Conservation (phyloP, 2,113 vertebrate species). For the Abramis brama region DNA sequence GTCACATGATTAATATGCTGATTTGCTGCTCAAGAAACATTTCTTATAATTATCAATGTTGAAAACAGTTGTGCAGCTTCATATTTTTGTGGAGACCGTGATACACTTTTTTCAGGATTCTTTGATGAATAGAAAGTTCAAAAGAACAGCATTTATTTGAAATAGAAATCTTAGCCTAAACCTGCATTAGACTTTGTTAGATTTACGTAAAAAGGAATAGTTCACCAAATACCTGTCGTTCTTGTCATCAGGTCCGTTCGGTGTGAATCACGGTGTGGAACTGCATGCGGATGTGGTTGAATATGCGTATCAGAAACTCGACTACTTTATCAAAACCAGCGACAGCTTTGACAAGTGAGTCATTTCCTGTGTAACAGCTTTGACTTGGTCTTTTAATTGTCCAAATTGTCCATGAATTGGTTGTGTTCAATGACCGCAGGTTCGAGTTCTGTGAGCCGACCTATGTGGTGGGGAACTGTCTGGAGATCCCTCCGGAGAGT, state of each 20-base stretch:
- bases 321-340: slow-evolving; percentile 93
- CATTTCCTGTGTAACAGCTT: background rate
- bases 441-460: slow-evolving; percentile 97
- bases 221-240: background rate
- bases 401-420: slow-evolving; percentile 16
- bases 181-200: background rate
- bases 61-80: background rate
- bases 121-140: background rate
- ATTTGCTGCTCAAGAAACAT: background rate
- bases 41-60: background rate
- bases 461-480: slow-evolving; percentile 92
- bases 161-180: background rate
- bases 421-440: slow-evolving; percentile 66
- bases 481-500: slow-evolving; percentile 90
- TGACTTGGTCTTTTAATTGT: background rate
- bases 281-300: slow-evolving; percentile 92
- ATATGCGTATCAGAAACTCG: slow-evolving; percentile 93
- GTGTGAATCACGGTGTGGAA: slow-evolving; percentile 94
- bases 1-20: background rate
- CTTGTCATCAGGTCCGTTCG: slow-evolving; percentile 85
- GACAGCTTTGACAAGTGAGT: slow-evolving; percentile 96
- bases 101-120: background rate
- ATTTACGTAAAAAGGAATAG: background rate
- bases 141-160: background rate
- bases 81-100: background rate